Base-by-base conservation (phyloP, 2,888 invertebrate genomes). In the Matsumyia berberina region DNA sequence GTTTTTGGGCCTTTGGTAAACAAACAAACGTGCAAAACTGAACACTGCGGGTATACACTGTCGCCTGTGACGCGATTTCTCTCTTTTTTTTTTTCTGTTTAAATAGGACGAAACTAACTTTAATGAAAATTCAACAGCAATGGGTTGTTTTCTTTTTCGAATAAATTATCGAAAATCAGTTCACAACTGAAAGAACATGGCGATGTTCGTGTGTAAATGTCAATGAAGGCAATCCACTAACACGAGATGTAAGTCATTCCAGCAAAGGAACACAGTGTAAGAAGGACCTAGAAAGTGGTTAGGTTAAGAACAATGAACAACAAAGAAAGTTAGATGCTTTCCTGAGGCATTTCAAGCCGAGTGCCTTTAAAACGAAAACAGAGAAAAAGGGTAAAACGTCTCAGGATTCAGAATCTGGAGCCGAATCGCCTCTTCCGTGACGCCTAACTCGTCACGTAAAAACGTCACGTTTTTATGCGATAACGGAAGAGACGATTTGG, bases 11-110 rank as follows among this genome's bases (percentile, higher is more conserved):
- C 67, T 55, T 67, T 39, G n/a, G 60, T 55, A 74, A 80, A 69
- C 70, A 81, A 77, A 66, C 66, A 77, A 70, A 81, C 64, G 70
- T 81, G 77, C 51, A 81, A 11, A 62, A 55, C 55, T 51, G 29
- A 77, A 64, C 42, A 55, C 60, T 74, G 60, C 60, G 58, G 79
- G 39, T 64, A 37, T 35, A 24, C 33, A 51, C 42, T 42, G 62
- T 37, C 39, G 49, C 24, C 24, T 64, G 57, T 46, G 39, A 60
- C 33, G 49, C 49, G 29, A 24, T 37, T 74, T 67, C 42, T 46
- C 19, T 35, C 24, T 51, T 7, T 53, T 81, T 62, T 19, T 24
- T 24, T 4, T 24, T 24, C 24, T 39, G 31, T 35, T 53, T 39
- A 69, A 55, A 67, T 58, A 72, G 66, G 31, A 73, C 73, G 51